A percentile compares a stretch with the other conserved stretches of the same genome.
phyloP scores from a whole-genome alignment of 2,888 invertebrate species.

The Phyto melanocephala region DNA sequence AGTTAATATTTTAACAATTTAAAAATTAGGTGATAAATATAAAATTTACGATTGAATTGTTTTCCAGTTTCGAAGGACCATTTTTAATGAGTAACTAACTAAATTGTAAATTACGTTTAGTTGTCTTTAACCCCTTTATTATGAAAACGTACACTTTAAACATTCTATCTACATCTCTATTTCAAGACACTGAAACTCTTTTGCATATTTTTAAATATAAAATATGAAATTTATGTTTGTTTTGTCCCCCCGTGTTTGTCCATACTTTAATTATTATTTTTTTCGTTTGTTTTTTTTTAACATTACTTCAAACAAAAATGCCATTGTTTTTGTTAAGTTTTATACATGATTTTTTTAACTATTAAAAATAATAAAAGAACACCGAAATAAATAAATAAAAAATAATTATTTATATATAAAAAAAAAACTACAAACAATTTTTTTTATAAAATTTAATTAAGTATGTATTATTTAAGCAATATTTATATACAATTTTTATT shows the following conservation, averaged over 20 bases:
- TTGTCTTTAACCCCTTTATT: neutral
- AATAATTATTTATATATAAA: too few relatives aligned
- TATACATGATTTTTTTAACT: neutral
- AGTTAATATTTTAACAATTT: too few relatives aligned
- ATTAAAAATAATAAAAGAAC: neutral
- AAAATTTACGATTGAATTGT: too few relatives aligned
- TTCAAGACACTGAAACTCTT: neutral
- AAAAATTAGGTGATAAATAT: too few relatives aligned
- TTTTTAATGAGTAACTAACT: neutral
- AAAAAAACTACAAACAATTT: too few relatives aligned
- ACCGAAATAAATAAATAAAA: neutral
- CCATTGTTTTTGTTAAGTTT: conserved; percentile 61
- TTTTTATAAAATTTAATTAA: too few relatives aligned
- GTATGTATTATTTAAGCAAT: too few relatives aligned
- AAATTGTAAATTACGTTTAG: too few relatives aligned
- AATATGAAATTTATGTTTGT: neutral
- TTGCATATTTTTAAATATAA: neutral
- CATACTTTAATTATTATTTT: neutral
- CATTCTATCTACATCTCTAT: conserved; percentile 1
- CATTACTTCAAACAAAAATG: conserved; percentile 62
- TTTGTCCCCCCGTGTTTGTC: neutral
- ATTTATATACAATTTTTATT: too few relatives aligned
- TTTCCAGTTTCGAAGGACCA: neutral
- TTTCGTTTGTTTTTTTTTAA: neutral
- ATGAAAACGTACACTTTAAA: conserved; percentile 24